These are phyloP conservation scores for Pithys albifrons DNA, from an alignment of 2,113 vertebrate species.

Conservation along the genomic window DNA sequence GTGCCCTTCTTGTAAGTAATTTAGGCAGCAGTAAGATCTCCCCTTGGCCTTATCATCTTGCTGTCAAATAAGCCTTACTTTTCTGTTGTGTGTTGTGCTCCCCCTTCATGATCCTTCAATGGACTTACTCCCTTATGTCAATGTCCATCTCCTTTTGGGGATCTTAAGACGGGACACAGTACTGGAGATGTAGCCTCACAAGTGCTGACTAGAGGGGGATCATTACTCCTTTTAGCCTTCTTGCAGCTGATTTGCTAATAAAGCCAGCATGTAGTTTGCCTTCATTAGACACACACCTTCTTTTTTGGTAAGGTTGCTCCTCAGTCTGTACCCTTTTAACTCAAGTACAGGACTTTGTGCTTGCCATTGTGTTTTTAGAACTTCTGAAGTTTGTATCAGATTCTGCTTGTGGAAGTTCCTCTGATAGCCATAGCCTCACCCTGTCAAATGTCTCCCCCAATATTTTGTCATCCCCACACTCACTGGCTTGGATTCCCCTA, in stretches of 20 bases:
- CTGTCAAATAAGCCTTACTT: background rate
- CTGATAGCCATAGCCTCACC: background rate
- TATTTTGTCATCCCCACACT: background rate
- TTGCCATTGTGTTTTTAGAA: background rate
- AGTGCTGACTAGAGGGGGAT: background rate
- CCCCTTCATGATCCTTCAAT: accelerated
- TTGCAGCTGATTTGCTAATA: background rate
- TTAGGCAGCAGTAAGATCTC: background rate
- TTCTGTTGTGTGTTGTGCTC: background rate
- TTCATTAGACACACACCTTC: background rate
- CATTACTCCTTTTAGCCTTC: background rate
- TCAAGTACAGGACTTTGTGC: background rate
- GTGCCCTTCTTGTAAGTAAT: background rate
- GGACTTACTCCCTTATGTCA: background rate
- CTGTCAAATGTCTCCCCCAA: background rate
- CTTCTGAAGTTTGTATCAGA: background rate
- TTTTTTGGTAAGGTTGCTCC: background rate
- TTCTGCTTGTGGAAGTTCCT: background rate
- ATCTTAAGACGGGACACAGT: background rate
- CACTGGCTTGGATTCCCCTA: background rate
- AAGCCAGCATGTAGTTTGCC: background rate
- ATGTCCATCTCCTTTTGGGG: background rate
- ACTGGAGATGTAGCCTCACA: background rate
- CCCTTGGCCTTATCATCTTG: background rate
- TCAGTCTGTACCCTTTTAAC: background rate